phyloP scores from a whole-genome alignment of 2,113 vertebrate species.

The Melanerpes formicivorus region DNA sequence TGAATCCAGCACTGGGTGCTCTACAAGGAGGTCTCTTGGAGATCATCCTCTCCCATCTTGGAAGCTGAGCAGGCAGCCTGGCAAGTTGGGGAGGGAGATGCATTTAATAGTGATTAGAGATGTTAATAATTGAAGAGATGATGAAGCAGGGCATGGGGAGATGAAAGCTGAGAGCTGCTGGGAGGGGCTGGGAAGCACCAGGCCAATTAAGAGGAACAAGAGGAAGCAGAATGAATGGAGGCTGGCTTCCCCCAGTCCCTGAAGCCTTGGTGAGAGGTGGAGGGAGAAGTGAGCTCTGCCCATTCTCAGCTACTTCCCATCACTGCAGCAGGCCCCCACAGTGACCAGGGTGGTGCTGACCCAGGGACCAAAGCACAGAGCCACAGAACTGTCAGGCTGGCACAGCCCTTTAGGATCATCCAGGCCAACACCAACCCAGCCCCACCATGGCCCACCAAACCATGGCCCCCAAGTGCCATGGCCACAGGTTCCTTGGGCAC shows the following conservation, averaged over 20 bases:
- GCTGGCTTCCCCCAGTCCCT: neutral
- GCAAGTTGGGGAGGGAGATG: neutral
- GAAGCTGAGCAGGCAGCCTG: neutral
- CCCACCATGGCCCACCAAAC: no score
- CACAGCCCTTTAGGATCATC: no score
- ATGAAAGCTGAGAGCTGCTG: neutral
- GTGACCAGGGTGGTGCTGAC: fast-evolving
- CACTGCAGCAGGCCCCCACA: fast-evolving
- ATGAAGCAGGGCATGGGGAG: neutral
- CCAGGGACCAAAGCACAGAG: neutral
- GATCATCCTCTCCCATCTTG: neutral
- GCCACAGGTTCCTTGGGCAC: no score
- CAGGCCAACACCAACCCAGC: no score
- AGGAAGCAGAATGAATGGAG: neutral
- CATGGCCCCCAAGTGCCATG: no score
- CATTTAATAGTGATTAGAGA: slow-evolving; percentile 40
- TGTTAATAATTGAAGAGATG: slow-evolving; percentile 38
- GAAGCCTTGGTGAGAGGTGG: neutral
- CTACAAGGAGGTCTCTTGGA: neutral
- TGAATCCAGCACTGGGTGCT: fast-evolving
- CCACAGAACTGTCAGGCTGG: no score
- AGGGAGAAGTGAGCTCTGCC: neutral
- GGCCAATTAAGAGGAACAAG: slow-evolving; percentile 27
- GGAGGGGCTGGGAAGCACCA: neutral
- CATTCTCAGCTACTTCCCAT: fast-evolving